Evolutionary conservation across 2,888 invertebrate genomes (phyloP).

Genomic region (Amitus sp.): DNA sequence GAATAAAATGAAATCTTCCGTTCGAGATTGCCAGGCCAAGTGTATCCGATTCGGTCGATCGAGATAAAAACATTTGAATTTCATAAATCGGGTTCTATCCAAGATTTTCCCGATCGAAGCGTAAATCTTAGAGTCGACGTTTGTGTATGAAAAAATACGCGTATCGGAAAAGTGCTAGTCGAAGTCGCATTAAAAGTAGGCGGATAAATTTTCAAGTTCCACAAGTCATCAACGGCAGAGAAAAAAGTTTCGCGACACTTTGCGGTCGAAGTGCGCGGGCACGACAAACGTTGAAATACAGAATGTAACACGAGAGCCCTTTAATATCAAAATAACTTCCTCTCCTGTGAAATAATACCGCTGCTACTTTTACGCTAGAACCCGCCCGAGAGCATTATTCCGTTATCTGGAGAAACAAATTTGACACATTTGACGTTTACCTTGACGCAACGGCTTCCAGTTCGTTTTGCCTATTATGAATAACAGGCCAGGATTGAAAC

Average conservation of each 20-base stretch:
- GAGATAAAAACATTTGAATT: too few relatives aligned
- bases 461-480: neutral
- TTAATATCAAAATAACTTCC: conserved; percentile 26
- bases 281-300: conserved; percentile 9
- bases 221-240: neutral
- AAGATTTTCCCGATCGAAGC: too few relatives aligned
- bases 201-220: neutral
- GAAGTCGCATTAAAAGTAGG: neutral
- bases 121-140: too few relatives aligned
- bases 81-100: too few relatives aligned
- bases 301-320: conserved; percentile 1
- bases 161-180: neutral
- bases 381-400: neutral
- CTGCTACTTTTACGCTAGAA: conserved; percentile 7
- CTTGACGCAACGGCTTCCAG: neutral
- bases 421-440: conserved; percentile 4
- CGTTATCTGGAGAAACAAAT: neutral
- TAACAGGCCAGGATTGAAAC: neutral
- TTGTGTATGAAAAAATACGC: too few relatives aligned
- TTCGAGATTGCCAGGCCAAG: too few relatives aligned
- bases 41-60: too few relatives aligned
- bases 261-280: neutral
- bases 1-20: too few relatives aligned
- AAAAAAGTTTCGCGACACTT: conserved; percentile 3
- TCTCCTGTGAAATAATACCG: conserved; percentile 40